These are phyloP conservation scores for Triplophysa tibetana DNA, from an alignment of 2,113 vertebrate genomes.

Conservation along the genomic window DNA sequence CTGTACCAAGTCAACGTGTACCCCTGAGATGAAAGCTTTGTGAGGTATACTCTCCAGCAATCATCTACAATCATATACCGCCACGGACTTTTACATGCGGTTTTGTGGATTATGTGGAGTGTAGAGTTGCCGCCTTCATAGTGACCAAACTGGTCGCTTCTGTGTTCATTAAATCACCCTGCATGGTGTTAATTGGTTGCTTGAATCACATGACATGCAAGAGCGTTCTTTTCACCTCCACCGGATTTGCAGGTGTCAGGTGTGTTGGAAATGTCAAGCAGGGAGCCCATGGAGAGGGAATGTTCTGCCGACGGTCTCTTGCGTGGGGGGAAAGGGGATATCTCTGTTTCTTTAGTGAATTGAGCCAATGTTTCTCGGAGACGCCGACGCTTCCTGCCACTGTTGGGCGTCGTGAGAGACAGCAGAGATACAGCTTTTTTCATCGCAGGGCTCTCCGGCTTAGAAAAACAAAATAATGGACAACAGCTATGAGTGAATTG, in stretches of 20 bases:
- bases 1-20: slow-evolving; percentile 5
- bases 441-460: slow-evolving; percentile 90
- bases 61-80: no score
- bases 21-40: slow-evolving; percentile 13
- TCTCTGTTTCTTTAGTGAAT: slow-evolving; percentile 87
- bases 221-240: slow-evolving; percentile 74
- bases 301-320: slow-evolving; percentile 92
- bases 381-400: slow-evolving; percentile 89
- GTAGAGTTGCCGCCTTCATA: not conserved
- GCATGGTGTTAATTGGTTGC: not conserved
- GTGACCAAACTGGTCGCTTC: not conserved
- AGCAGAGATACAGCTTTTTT: slow-evolving; percentile 93
- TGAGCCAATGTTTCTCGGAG: slow-evolving; percentile 91
- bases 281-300: slow-evolving; percentile 88
- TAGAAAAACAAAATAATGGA: not conserved
- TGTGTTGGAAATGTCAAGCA: slow-evolving; percentile 96
- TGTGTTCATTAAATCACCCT: not conserved
- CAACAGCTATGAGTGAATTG: not conserved
- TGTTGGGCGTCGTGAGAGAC: slow-evolving; percentile 91
- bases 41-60: not conserved
- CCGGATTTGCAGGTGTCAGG: slow-evolving; percentile 81
- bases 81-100: no score
- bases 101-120: not conserved
- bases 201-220: not conserved
- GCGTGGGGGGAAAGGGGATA: slow-evolving; percentile 90